Base-by-base conservation (phyloP, 2,797 vertebrate genomes). In the Adelosebastes latens region DNA sequence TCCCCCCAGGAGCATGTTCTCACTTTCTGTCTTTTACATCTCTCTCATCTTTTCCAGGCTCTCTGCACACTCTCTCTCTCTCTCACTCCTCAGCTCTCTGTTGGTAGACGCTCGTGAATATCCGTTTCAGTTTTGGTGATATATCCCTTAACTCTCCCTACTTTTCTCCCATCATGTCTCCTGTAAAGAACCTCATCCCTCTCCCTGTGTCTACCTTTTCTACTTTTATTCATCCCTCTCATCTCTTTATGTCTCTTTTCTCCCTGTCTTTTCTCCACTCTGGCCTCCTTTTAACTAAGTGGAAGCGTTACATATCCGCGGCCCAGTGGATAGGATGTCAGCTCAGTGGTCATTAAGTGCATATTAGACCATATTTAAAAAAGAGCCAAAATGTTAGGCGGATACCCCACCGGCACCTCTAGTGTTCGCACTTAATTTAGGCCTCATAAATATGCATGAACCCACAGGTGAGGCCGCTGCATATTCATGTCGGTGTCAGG, bases 381-480 rank as follows among this genome's bases (percentile, higher is more conserved):
- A 88, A 53, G 58, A 69, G 16, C 24, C 56, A 25, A 83, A 82
- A 83, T 78, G 79, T 85, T 76, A 81, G 52, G 18, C 68, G 56
- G 80, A 87, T 64, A 85, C 75, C 79, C 59, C 73, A 55, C 72
- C 72, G 36, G 79, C 78, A 81, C 76, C 66, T 88, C 78, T 22
- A 12, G 16, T 53, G 58, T 65, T 82, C 12, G 1, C 75, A 75
- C 76, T 88, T 92, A 77, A 93, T 87, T 88, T 84, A 67, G 65
- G 49, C 24, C 80, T 88, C 77, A 83, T 95, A 82, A 89, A 93
- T 93, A 94, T 93, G 85, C 87, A 94, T 83, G 34, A 83, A 65
- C 65, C 73, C 75, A 71, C 77, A 90, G 90, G 90, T 90, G 85
- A 88, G 65, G 49, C 59, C 62, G 62, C 85, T 92, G 84, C 93